phyloP scores from a whole-genome alignment of 2,888 invertebrate genomes.

The Coenonympha arcania region DNA sequence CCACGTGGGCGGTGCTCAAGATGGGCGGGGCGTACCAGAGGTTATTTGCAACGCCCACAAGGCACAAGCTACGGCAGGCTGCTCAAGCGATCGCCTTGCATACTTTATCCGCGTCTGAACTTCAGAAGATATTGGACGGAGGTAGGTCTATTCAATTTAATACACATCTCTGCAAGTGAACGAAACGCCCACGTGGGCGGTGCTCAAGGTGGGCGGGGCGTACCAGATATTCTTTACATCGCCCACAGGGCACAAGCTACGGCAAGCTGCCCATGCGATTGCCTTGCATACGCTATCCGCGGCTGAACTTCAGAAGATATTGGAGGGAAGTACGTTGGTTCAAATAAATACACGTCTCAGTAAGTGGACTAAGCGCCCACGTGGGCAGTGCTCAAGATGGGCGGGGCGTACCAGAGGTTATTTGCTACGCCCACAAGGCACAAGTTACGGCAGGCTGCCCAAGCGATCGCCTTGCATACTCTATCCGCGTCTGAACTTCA shows the following conservation, averaged over 20 bases:
- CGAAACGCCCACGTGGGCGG: conserved; percentile 56
- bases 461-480: conserved; percentile 70
- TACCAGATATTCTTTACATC: conserved; percentile 78
- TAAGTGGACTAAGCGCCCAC: too few relatives aligned
- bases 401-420: conserved; percentile 82
- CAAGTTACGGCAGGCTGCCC: conserved; percentile 30
- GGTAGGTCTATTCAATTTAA: conserved; percentile 45
- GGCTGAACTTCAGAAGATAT: conserved; percentile 74
- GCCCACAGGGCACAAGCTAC: conserved; percentile 24
- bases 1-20: conserved; percentile 83
- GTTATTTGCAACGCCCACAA: conserved; percentile 51
- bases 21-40: conserved; percentile 83
- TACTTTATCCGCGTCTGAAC: conserved; percentile 77
- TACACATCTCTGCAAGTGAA: not conserved
- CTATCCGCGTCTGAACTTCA: conserved; percentile 77
- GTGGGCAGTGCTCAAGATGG: conserved; percentile 81
- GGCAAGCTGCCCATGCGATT: conserved; percentile 33
- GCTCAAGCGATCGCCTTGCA: conserved; percentile 62
- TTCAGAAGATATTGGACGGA: conserved; percentile 69
- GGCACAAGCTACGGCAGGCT: conserved; percentile 28
- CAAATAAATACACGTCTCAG: not conserved
- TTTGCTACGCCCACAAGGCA: conserved; percentile 42
- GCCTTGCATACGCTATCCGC: conserved; percentile 77
- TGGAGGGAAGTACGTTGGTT: conserved; percentile 63
- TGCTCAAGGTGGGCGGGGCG: conserved; percentile 82